A percentile compares a stretch with the other conserved stretches of the same genome.
phyloP scores from a whole-genome alignment of 92 coral and sea anemone genomes.

The Palythoa heliodiscus region DNA sequence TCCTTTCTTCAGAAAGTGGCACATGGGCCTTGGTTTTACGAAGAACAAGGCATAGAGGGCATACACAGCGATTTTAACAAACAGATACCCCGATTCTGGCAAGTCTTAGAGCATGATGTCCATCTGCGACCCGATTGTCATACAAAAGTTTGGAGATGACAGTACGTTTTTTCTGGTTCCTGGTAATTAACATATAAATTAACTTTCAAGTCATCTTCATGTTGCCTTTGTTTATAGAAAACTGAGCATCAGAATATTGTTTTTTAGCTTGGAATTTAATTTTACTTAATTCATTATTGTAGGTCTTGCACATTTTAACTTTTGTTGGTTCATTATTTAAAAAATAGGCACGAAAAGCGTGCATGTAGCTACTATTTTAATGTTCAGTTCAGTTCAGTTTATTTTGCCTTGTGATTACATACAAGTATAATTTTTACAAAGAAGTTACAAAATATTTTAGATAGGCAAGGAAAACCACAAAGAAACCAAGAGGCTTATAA shows the following conservation, averaged over 20 bases:
- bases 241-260: conserved; percentile 30
- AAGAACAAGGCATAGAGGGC: not conserved
- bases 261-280: conserved; percentile 25
- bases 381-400: too few relatives aligned
- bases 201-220: conserved; percentile 55
- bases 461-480: too few relatives aligned
- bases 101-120: conserved; percentile 32
- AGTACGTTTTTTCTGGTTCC: conserved; percentile 23
- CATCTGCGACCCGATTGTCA: conserved; percentile 21
- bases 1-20: conserved; percentile 47
- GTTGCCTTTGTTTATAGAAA: conserved; percentile 39
- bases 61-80: too few relatives aligned
- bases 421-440: too few relatives aligned
- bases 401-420: too few relatives aligned
- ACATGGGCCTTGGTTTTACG: conserved; percentile 47
- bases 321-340: conserved; percentile 25
- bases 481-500: too few relatives aligned
- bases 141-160: conserved; percentile 20
- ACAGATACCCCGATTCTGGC: conserved; percentile 36
- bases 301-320: conserved; percentile 38
- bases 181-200: conserved; percentile 45
- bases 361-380: too few relatives aligned
- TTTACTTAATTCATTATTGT: conserved; percentile 38
- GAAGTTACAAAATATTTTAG: too few relatives aligned
- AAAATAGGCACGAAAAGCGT: too few relatives aligned